Conservation (phyloP, 2,113 vertebrate species). For the Perca fluviatilis region DNA sequence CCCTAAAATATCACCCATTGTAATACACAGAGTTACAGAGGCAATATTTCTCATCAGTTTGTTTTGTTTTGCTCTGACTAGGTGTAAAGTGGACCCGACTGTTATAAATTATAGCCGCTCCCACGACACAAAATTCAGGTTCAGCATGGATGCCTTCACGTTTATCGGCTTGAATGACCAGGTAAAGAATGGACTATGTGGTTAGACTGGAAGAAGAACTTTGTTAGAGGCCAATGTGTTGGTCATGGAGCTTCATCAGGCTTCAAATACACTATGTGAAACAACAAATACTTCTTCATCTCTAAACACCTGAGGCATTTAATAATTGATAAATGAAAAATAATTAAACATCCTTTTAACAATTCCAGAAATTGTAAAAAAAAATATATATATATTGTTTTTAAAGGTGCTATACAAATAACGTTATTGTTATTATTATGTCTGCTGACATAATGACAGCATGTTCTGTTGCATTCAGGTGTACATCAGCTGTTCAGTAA, state of each 20-base stretch:
- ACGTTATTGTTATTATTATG: too few species aligned
- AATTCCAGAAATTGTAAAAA: too few species aligned
- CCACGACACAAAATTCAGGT: conserved; percentile 56
- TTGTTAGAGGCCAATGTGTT: too few species aligned
- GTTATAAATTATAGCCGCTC: conserved; percentile 32
- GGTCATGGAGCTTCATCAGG: too few species aligned
- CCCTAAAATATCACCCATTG: background rate
- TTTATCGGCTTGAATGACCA: conserved; percentile 81
- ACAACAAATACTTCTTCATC: too few species aligned
- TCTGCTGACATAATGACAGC: background rate
- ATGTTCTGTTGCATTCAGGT: conserved; percentile 55
- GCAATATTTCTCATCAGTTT: background rate
- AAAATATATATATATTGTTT: too few species aligned
- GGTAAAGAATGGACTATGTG: conserved; percentile 48
- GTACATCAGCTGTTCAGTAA: conserved; percentile 75
- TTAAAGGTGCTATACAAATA: too few species aligned
- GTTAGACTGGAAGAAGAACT: too few species aligned
- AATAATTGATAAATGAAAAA: too few species aligned
- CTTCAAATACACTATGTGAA: too few species aligned
- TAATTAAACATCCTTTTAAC: too few species aligned
- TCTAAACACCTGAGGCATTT: too few species aligned
- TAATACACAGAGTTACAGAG: background rate
- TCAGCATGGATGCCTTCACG: conserved; percentile 82
- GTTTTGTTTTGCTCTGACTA: conserved; percentile 14
- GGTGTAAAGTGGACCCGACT: conserved; percentile 77